These are phyloP conservation scores for Drosophila greeni DNA, from an alignment of 2,888 invertebrate species.

Conservation along the genomic window DNA sequence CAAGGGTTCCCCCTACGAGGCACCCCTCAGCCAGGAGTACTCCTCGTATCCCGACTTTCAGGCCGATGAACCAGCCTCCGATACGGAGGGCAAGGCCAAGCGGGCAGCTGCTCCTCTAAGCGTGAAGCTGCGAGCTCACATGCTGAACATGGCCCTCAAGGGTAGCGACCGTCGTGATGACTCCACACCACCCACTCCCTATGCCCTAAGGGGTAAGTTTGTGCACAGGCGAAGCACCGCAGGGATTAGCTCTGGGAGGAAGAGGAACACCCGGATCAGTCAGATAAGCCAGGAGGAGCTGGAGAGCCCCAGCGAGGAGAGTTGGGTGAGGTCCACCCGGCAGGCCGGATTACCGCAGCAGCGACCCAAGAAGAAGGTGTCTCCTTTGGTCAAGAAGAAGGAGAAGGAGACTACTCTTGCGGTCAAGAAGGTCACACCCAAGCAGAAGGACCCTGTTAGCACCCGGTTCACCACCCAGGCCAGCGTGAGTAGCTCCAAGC, in stretches of 20 bases:
- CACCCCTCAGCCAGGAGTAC: conserved; percentile 50
- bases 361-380: conserved; percentile 1
- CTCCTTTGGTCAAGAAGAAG: neutral
- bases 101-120: conserved; percentile 32
- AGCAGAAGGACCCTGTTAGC: conserved; percentile 4
- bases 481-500: conserved; percentile 52
- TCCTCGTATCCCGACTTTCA: conserved; percentile 27
- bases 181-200: conserved; percentile 53
- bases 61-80: conserved; percentile 10
- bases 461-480: conserved; percentile 18
- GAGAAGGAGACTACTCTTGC: neutral
- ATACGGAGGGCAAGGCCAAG: conserved; percentile 51
- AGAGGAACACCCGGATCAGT: neutral
- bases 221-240: conserved; percentile 51
- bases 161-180: neutral
- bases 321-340: conserved; percentile 45
- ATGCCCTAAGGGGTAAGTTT: conserved; percentile 71
- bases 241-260: conserved; percentile 4
- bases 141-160: conserved; percentile 43
- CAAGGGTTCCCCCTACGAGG: conserved; percentile 20
- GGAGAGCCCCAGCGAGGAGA: neutral
- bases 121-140: conserved; percentile 20
- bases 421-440: neutral
- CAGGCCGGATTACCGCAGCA: conserved; percentile 38
- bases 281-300: neutral